These are phyloP conservation scores for Nasonia longicornis DNA, from an alignment of 1,140 invertebrate genomes.

Conservation along the genomic window DNA sequence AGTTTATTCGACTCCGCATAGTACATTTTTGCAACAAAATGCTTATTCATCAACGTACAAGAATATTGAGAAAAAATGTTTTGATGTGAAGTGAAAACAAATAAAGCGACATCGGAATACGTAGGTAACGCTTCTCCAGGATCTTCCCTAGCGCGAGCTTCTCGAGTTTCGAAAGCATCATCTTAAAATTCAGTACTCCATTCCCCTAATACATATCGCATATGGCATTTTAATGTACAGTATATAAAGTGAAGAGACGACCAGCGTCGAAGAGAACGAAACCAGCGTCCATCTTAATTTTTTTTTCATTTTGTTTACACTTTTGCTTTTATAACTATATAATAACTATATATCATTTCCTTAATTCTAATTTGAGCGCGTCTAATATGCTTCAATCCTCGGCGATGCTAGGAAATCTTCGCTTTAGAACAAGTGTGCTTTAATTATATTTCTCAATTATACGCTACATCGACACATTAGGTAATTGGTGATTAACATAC, in stretches of 20 bases:
- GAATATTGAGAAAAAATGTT: no score
- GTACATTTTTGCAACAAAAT: no score
- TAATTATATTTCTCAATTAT: constrained; percentile 6
- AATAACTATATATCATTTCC: neutral
- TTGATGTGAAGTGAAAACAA: no score
- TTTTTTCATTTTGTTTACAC: constrained; percentile 1
- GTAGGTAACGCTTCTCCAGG: neutral
- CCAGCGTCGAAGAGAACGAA: constrained; percentile 55
- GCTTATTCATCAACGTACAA: no score
- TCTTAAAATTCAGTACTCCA: constrained; percentile 7
- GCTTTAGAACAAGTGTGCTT: neutral
- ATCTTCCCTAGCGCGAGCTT: neutral
- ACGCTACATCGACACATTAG: neutral
- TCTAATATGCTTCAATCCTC: neutral
- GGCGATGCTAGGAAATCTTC: constrained; percentile 2
- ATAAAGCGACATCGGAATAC: neutral
- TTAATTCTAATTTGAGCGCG: neutral
- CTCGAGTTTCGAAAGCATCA: neutral
- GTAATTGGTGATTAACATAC: neutral
- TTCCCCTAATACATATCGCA: neutral
- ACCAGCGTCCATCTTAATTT: constrained; percentile 50
- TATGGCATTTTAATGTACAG: constrained; percentile 3
- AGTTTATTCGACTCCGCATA: no score
- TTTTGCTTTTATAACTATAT: neutral
- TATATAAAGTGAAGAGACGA: constrained; percentile 48